phyloP scores from a whole-genome alignment of 2,113 vertebrate species.

The Lichenostomus cassidix region DNA sequence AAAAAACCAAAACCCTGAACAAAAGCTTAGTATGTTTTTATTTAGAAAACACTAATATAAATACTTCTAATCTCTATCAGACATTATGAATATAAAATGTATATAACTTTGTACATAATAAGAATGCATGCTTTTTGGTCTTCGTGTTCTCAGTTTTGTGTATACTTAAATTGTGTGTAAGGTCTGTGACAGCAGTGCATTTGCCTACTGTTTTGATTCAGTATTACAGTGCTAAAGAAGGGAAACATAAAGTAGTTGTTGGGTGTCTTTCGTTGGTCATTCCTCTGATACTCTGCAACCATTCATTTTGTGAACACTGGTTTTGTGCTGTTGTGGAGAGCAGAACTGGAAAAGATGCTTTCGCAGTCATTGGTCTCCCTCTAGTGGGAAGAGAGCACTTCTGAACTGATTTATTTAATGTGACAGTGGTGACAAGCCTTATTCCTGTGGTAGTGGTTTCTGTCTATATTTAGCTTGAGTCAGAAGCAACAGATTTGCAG shows the following conservation, averaged over 20 bases:
- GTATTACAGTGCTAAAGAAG: not conserved
- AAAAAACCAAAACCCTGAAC: not conserved
- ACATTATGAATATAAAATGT: not conserved
- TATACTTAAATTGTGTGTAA: not conserved
- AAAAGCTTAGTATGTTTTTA: not conserved
- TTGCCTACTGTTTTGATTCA: not conserved
- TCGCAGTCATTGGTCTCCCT: conserved; percentile 49
- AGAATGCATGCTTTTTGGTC: not conserved
- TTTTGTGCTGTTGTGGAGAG: not conserved
- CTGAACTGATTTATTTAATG: not conserved
- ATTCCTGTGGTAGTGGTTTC: not conserved
- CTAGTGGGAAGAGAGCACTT: conserved; percentile 24
- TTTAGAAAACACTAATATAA: not conserved
- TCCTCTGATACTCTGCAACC: not conserved
- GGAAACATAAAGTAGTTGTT: not conserved
- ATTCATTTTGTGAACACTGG: not conserved
- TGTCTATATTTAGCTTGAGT: not conserved
- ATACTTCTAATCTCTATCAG: not conserved
- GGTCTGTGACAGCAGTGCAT: not conserved
- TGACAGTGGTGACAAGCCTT: not conserved
- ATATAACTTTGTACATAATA: not conserved
- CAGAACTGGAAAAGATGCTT: not conserved
- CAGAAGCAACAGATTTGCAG: not conserved
- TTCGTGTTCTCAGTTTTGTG: not conserved
- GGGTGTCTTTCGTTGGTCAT: not conserved